A percentile compares a stretch with the other conserved stretches of the same genome.
Evolutionary conservation across 1,140 invertebrate species (phyloP).

Genomic region (Orussus abietinus): DNA sequence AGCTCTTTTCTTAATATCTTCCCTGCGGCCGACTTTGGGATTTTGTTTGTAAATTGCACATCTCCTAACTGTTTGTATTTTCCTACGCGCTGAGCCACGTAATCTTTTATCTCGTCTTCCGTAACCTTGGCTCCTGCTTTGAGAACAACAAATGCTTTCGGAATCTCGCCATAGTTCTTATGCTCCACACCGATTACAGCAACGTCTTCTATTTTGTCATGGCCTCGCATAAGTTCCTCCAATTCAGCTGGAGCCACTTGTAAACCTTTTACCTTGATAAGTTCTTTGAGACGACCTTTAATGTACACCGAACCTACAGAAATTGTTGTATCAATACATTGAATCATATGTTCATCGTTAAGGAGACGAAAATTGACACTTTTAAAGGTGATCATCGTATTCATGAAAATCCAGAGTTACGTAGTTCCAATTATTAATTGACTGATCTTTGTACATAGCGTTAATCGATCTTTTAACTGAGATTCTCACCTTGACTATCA

Average conservation of each 20-base stretch:
- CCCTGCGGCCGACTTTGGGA: slow-evolving; percentile 71
- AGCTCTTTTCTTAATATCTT: slow-evolving; percentile 69
- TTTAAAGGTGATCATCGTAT: too few species aligned
- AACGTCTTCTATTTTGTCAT: slow-evolving; percentile 64
- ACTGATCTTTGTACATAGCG: not conserved
- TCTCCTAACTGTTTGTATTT: slow-evolving; percentile 65
- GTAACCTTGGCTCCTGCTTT: slow-evolving; percentile 45
- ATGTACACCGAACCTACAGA: slow-evolving; percentile 48
- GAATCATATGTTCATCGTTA: too few species aligned
- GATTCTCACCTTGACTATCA: slow-evolving; percentile 24
- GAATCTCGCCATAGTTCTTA: slow-evolving; percentile 66
- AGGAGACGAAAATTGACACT: too few species aligned
- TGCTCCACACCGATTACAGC: slow-evolving; percentile 80
- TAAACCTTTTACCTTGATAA: slow-evolving; percentile 59
- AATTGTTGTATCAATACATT: slow-evolving; percentile 22
- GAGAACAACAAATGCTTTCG: slow-evolving; percentile 63
- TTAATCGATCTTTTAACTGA: not conserved
- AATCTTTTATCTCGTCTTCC: slow-evolving; percentile 54
- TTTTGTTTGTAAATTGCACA: slow-evolving; percentile 63
- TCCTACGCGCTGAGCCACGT: slow-evolving; percentile 57
- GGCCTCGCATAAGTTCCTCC: slow-evolving; percentile 28
- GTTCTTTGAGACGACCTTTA: slow-evolving; percentile 57
- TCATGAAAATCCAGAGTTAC: too few species aligned
- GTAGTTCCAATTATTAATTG: not conserved
- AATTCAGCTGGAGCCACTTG: slow-evolving; percentile 46